These are phyloP conservation scores for Chouioia cunea DNA, from an alignment of 2,888 invertebrate species.

Conservation along the genomic window DNA sequence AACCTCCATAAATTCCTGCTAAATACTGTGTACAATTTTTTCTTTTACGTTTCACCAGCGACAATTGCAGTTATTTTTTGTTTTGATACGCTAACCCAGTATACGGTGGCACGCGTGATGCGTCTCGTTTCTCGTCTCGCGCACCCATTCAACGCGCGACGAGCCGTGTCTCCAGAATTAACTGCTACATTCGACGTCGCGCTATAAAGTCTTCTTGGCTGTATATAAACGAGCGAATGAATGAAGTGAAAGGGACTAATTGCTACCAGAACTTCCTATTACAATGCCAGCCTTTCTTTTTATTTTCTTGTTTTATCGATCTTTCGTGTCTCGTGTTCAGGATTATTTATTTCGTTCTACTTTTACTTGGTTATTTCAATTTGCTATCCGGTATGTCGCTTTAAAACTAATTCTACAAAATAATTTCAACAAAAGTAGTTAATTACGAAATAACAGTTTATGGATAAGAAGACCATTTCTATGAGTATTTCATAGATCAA, in stretches of 20 bases:
- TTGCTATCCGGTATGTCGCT: background rate
- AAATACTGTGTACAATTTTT: conserved; percentile 33
- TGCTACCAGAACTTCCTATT: conserved; percentile 47
- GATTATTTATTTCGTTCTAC: conserved; percentile 28
- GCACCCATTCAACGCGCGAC: conserved; percentile 49
- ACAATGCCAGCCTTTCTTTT: conserved; percentile 29
- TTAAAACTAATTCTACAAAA: no score
- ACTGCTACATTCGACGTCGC: conserved; percentile 58
- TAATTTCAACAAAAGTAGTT: no score
- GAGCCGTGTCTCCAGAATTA: conserved; percentile 65
- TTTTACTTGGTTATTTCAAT: background rate
- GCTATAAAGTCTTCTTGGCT: conserved; percentile 21
- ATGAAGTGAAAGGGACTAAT: conserved; percentile 47
- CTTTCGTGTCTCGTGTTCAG: conserved; percentile 12
- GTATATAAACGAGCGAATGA: conserved; percentile 21
- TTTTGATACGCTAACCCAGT: background rate
- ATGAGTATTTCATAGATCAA: no score
- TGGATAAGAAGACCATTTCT: no score
- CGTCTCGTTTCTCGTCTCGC: conserved; percentile 26
- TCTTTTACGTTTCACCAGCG: conserved; percentile 16
- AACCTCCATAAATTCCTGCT: conserved; percentile 46
- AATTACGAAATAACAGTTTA: no score
- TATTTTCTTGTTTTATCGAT: conserved; percentile 33
- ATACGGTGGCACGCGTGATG: conserved; percentile 1
- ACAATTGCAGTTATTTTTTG: conserved; percentile 32